phyloP scores from a whole-genome alignment of 1,140 invertebrate genomes.

The Megathymus violae region DNA sequence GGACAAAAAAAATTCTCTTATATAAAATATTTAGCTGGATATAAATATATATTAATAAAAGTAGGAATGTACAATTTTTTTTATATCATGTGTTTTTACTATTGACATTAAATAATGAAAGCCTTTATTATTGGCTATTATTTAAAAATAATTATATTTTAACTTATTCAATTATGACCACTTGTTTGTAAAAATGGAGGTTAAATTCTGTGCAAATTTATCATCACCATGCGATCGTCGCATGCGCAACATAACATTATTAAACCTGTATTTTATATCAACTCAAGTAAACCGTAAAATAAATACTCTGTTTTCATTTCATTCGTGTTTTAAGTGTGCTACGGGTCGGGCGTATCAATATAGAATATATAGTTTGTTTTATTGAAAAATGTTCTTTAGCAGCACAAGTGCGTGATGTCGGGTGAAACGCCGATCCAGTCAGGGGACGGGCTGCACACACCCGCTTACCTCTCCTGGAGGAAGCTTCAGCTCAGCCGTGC shows the following conservation, averaged over 20 bases:
- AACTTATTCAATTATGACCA: no score
- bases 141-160: no score
- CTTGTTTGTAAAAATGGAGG: no score
- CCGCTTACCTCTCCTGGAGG: constrained; percentile 94
- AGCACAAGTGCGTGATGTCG: constrained; percentile 78
- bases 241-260: not conserved
- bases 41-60: no score
- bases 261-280: not conserved
- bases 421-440: constrained; percentile 72
- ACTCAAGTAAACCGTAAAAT: not conserved
- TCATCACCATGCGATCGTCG: not conserved
- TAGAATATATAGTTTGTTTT: not conserved
- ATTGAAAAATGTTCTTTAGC: constrained; percentile 25
- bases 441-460: constrained; percentile 87
- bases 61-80: no score
- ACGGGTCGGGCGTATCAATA: not conserved
- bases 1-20: no score
- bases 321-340: constrained; percentile 5
- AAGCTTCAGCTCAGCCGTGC: constrained; percentile 96
- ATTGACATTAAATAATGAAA: no score
- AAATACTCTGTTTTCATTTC: not conserved
- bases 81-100: no score
- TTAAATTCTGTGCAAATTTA: not conserved
- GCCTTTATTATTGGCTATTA: no score
- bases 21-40: no score